These are phyloP conservation scores for Anthoptus insignis DNA, from an alignment of 2,888 invertebrate genomes.

Conservation along the genomic window DNA sequence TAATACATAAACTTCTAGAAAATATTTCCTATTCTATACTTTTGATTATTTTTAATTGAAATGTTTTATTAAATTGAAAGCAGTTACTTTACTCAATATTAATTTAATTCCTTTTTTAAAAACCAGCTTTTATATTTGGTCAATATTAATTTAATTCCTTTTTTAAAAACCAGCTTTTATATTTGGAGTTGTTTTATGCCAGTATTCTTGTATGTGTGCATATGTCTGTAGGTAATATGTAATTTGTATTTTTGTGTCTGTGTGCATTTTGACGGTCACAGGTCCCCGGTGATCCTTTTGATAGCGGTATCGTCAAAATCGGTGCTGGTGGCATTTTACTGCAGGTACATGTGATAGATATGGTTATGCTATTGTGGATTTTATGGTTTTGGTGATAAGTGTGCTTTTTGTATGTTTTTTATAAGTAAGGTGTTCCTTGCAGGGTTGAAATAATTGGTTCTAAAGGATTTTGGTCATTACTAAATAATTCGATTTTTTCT, in stretches of 20 bases:
- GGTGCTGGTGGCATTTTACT: slow-evolving; percentile 26
- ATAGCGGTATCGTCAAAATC: slow-evolving; percentile 33
- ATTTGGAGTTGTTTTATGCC: too few species aligned
- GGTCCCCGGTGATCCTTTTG: slow-evolving; percentile 21
- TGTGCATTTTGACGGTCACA: slow-evolving; percentile 35
- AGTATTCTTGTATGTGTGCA: slow-evolving; percentile 1
- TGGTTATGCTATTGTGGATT: background rate
- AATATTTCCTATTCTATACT: too few species aligned
- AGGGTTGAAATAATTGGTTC: background rate
- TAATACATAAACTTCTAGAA: too few species aligned
- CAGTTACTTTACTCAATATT: too few species aligned
- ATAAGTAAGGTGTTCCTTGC: background rate
- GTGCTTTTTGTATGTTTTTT: background rate
- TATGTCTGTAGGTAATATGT: slow-evolving; percentile 17
- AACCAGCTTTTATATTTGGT: too few species aligned
- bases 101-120: too few species aligned
- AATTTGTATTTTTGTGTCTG: slow-evolving; percentile 27
- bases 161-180: too few species aligned
- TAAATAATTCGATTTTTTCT: too few species aligned
- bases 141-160: too few species aligned
- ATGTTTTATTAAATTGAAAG: too few species aligned
- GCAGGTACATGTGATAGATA: slow-evolving; percentile 15
- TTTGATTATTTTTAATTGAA: too few species aligned
- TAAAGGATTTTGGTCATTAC: background rate
- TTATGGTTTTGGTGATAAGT: background rate